These are phyloP conservation scores for Iphiclides podalirius DNA, from an alignment of 2,888 invertebrate species.

Conservation along the genomic window DNA sequence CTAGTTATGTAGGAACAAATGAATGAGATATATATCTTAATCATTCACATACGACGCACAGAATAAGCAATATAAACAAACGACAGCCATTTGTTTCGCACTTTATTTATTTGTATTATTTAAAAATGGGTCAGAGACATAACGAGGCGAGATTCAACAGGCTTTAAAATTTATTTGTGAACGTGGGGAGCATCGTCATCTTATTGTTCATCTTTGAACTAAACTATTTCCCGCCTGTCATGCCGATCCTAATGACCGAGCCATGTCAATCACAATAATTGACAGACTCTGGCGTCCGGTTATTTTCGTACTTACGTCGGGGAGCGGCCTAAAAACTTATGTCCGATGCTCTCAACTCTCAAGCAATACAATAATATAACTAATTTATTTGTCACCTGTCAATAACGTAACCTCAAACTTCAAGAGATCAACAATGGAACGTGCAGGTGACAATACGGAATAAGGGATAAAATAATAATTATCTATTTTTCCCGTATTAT, in stretches of 20 bases:
- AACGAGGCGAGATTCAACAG: neutral
- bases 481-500: neutral
- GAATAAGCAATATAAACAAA: conserved; percentile 3
- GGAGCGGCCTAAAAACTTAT: conserved; percentile 29
- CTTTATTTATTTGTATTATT: neutral
- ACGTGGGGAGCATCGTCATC: neutral
- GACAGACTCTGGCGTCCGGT: conserved; percentile 57
- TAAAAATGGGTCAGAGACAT: neutral
- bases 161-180: conserved; percentile 6
- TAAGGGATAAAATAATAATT: conserved; percentile 34
- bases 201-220: conserved; percentile 19
- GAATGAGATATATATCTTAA: neutral
- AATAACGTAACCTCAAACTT: conserved; percentile 73
- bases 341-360: conserved; percentile 24
- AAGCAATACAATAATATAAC: conserved; percentile 31
- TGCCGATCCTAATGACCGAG: conserved; percentile 60
- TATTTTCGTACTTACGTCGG: conserved; percentile 43
- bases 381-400: conserved; percentile 53
- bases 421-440: conserved; percentile 66
- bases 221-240: conserved; percentile 33
- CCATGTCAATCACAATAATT: conserved; percentile 76
- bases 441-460: conserved; percentile 51
- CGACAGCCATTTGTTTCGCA: neutral
- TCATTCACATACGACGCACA: neutral
- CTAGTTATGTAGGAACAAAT: no score